Evolutionary conservation across 2,113 vertebrate genomes (phyloP).

Genomic region (Lanius ludovicianus): DNA sequence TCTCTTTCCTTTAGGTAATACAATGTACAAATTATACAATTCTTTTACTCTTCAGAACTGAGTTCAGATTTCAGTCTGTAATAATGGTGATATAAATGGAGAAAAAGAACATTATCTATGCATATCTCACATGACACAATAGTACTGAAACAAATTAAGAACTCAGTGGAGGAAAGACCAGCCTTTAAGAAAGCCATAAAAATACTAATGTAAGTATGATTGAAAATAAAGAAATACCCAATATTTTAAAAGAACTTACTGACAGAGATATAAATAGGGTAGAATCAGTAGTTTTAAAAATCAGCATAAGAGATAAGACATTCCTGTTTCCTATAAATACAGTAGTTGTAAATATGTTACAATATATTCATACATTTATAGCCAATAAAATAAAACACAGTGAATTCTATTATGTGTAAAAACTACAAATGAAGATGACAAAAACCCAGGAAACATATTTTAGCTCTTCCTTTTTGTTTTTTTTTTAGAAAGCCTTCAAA

Average conservation of each 20-base stretch:
- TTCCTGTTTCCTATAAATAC: background rate
- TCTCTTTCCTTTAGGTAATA: background rate
- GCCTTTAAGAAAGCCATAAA: background rate
- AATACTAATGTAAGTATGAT: rapidly evolving
- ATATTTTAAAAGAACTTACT: background rate
- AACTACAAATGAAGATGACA: background rate
- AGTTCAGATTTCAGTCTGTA: background rate
- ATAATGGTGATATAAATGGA: background rate
- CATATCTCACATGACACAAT: background rate
- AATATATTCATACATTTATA: background rate
- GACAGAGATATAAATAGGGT: background rate
- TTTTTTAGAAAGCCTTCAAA: background rate
- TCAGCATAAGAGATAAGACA: background rate
- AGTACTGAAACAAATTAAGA: background rate
- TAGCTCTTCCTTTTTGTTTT: background rate
- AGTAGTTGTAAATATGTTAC: background rate
- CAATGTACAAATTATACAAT: background rate
- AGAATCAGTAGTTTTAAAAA: background rate
- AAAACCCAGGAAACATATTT: background rate
- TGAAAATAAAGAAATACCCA: background rate
- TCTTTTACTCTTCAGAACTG: background rate
- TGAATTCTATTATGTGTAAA: background rate
- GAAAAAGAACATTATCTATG: background rate
- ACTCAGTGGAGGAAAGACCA: background rate
- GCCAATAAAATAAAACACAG: background rate